Evolutionary conservation across 2,113 vertebrate species (phyloP).

Genomic region (Gallinago undulata): DNA sequence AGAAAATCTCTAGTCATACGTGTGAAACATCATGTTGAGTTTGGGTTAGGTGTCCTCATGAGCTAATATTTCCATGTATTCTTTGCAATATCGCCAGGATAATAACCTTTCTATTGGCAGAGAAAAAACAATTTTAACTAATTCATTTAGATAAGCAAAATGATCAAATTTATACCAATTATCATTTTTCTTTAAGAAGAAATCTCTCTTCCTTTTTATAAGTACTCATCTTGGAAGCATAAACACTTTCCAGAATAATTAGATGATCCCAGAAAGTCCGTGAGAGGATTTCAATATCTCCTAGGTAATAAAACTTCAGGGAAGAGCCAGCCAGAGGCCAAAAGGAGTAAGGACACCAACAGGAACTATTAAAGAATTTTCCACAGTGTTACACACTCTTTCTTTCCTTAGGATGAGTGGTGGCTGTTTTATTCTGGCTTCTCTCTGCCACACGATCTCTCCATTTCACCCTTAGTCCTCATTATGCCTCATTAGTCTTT

Average conservation of each 20-base stretch:
- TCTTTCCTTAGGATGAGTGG: not conserved
- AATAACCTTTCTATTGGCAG: not conserved
- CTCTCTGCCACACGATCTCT: too few species aligned
- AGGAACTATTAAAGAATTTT: not conserved
- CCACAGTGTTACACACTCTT: not conserved
- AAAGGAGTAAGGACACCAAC: not conserved
- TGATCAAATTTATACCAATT: not conserved
- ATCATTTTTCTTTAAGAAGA: not conserved
- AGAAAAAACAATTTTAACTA: not conserved
- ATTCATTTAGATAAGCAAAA: not conserved
- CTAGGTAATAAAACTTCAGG: not conserved
- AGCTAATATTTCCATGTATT: not conserved
- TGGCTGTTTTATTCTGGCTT: too few species aligned
- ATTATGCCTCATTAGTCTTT: not conserved
- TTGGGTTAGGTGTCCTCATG: not conserved
- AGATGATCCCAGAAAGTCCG: not conserved
- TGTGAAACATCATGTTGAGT: not conserved
- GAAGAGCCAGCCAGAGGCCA: not conserved
- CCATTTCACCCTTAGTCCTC: too few species aligned
- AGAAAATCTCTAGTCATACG: not conserved
- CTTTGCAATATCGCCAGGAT: not conserved
- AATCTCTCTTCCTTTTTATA: not conserved
- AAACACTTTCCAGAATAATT: not conserved
- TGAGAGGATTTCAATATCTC: not conserved
- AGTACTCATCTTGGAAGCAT: not conserved